Base-by-base conservation (phyloP, 2,797 vertebrate genomes). In the Pipistrellus nathusii region DNA sequence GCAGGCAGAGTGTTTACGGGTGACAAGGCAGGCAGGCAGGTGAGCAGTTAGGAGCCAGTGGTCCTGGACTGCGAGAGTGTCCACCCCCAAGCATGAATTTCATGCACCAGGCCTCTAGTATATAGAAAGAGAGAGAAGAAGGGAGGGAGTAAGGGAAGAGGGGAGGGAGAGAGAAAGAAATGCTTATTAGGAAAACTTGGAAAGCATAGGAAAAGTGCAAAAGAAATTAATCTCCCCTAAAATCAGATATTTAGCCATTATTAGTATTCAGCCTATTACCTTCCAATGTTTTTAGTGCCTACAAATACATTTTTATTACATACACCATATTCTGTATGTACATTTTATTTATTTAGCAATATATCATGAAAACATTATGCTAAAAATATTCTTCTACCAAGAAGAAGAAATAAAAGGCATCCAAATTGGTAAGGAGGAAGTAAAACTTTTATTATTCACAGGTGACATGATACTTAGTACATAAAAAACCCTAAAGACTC, bases 161-260 rank as follows among this genome's bases (percentile, higher is more conserved):
- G 5, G 20, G 38, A n/a, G 55, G 44, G 4, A 83, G 6, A 85
- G n/a, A 87, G 30, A 81, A 75, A 71, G 20, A 77, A 85, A 73
- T 93, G 6, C 25, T 85, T 86, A 66, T 46, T 88, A 68, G 80
- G 41, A 92, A 93, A 90, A 85, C 35, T 66, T 85, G 13, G 57
- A 55, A 88, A 92, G 73, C 32, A 85, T 66, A 88, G 82, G 32
- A 86, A 88, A 69, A 85, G 8, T 48, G 84, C 27, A 88, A 94
- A 77, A 85, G 14, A 93, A 85, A 92, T 72, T 76, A 87, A 73
- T 95, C 62, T 92, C 5, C 17, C 53, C 57, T 76, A 86, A 62
- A 85, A 92, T 83, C 10, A 91, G 88, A 73, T 92, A 90, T 72
- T 76, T 90, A 90, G 44, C 64, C 41, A 57, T 30, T 30, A 38